Conservation (phyloP, 2,113 vertebrate genomes). For the Sorex araneus region DNA sequence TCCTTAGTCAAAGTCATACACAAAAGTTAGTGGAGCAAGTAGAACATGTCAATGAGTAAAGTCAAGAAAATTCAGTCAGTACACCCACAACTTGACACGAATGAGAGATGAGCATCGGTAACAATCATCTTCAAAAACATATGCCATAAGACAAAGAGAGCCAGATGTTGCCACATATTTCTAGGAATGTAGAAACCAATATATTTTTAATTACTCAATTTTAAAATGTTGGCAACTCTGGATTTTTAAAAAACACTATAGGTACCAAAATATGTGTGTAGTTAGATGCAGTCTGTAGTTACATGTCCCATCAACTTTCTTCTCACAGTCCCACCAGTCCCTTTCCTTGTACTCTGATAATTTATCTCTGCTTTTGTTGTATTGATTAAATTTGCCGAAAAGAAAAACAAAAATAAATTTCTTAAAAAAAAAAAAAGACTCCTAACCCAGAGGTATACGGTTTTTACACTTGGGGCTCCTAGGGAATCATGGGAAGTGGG, state of each 20-base stretch:
- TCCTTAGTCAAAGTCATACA: neutral
- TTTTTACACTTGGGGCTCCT: too few relatives aligned
- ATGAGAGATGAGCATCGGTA: neutral
- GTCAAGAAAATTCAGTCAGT: neutral
- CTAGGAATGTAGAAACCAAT: neutral
- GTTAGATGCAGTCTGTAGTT: neutral
- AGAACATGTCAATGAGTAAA: neutral
- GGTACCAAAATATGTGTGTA: neutral
- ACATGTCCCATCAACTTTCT: neutral
- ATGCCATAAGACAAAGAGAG: neutral
- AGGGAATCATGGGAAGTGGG: too few relatives aligned
- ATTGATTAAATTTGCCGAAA: neutral
- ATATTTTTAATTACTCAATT: conserved; percentile 2
- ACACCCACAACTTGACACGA: rapidly evolving
- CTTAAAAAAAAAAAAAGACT: too few relatives aligned
- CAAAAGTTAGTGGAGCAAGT: neutral
- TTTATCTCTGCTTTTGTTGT: neutral
- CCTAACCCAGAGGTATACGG: too few relatives aligned
- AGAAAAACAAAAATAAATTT: too few relatives aligned
- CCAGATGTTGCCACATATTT: neutral
- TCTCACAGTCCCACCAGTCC: neutral
- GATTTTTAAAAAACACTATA: neutral
- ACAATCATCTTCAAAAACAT: neutral
- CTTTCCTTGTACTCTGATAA: neutral
- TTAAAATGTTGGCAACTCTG: neutral